Evolutionary conservation across 2,113 vertebrate species (phyloP).

Genomic region (Ophiodon elongatus): DNA sequence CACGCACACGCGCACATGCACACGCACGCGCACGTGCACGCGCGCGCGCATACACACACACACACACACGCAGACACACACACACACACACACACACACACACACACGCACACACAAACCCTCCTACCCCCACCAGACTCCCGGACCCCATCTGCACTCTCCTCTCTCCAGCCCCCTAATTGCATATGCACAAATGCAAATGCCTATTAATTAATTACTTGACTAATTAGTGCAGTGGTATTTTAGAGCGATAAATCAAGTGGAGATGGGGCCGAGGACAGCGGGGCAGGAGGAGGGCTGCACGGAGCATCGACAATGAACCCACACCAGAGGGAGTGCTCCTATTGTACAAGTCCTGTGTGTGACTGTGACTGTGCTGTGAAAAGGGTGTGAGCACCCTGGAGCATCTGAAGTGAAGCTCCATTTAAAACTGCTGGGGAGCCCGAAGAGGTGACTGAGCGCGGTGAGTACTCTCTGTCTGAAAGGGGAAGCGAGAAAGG

Average conservation of each 20-base stretch:
- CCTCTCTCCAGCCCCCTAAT: slow-evolving; percentile 96
- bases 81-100: slow-evolving; percentile 20
- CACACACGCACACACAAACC: slow-evolving; percentile 10
- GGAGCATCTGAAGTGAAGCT: slow-evolving; percentile 43
- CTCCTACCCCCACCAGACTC: slow-evolving; percentile 64
- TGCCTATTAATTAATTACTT: slow-evolving; percentile 99
- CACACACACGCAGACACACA: slow-evolving; percentile 28
- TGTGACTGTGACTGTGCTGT: slow-evolving; percentile 20
- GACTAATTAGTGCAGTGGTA: slow-evolving; percentile 99
- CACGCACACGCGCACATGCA: slow-evolving; percentile 27
- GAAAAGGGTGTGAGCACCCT: slow-evolving; percentile 34
- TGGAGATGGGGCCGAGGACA: slow-evolving; percentile 92
- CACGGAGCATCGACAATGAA: slow-evolving; percentile 69
- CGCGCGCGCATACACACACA: slow-evolving; percentile 26
- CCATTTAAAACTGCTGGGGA: slow-evolving; percentile 26
- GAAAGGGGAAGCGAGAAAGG: slow-evolving; percentile 8
- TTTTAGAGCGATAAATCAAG: slow-evolving; percentile 99
- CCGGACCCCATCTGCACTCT: slow-evolving; percentile 94
- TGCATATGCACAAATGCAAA: slow-evolving; percentile 99
- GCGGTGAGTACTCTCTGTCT: slow-evolving; percentile 29
- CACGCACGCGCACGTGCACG: slow-evolving; percentile 21
- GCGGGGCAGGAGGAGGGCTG: slow-evolving; percentile 84
- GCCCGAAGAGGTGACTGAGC: slow-evolving; percentile 14
- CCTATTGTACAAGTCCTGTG: slow-evolving; percentile 45
- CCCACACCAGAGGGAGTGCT: slow-evolving; percentile 65